These are phyloP conservation scores for Synergus umbraculus DNA, from an alignment of 2,888 invertebrate species.

Conservation along the genomic window DNA sequence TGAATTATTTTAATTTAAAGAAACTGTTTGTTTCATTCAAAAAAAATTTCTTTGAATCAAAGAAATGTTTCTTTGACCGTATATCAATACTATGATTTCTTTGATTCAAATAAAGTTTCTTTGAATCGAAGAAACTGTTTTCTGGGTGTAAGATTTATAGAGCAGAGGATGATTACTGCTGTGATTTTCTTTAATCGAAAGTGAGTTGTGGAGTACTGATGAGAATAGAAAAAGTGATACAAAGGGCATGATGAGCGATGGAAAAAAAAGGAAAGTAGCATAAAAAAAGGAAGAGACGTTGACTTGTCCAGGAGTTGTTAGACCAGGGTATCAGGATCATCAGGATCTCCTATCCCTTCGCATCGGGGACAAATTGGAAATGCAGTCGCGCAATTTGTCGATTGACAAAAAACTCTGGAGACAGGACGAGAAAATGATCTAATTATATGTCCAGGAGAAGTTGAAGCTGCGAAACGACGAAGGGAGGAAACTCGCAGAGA, in stretches of 20 bases:
- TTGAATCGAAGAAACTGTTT: too few relatives aligned
- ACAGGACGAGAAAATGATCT: conserved; percentile 58
- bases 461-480: conserved; percentile 42
- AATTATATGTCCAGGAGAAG: conserved; percentile 56
- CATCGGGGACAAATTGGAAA: conserved; percentile 50
- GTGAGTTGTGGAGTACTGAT: conserved; percentile 21
- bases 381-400: conserved; percentile 59
- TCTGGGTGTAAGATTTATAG: conserved; percentile 1
- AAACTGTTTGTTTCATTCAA: too few relatives aligned
- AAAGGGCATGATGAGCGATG: not conserved
- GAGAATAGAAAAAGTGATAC: not conserved
- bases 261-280: not conserved
- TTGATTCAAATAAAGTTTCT: too few relatives aligned
- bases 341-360: conserved; percentile 10
- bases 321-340: conserved; percentile 37
- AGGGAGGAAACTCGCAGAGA: conserved; percentile 46
- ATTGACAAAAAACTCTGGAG: conserved; percentile 50
- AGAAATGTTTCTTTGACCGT: too few relatives aligned
- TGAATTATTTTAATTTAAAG: too few relatives aligned
- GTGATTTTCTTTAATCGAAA: conserved; percentile 30
- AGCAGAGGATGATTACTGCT: not conserved
- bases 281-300: conserved; percentile 20
- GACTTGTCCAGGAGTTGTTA: conserved; percentile 47
- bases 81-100: too few relatives aligned
- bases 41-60: too few relatives aligned